Conservation (phyloP, 2,113 vertebrate genomes). For the Rhinolophus sinicus region DNA sequence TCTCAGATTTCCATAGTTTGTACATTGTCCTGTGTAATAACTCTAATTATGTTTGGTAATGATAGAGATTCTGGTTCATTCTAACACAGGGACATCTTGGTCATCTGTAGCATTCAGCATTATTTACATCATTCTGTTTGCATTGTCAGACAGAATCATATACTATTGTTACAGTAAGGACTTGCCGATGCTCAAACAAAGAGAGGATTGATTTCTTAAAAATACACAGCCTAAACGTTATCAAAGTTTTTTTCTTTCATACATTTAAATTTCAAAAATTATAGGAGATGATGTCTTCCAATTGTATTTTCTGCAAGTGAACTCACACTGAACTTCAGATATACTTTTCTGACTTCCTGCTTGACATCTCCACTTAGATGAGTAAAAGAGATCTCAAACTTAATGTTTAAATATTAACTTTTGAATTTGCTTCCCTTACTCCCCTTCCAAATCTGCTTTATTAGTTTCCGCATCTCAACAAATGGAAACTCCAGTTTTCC, state of each 20-base stretch:
- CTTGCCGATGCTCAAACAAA: not conserved
- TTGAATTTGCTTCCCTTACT: not conserved
- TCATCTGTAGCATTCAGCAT: not conserved
- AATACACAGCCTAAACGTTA: not conserved
- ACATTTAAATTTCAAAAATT: not conserved
- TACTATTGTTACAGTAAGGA: not conserved
- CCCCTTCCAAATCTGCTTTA: not conserved
- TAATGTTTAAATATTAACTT: not conserved
- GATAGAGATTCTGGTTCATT: not conserved
- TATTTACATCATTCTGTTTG: not conserved
- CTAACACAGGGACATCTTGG: not conserved
- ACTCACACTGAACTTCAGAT: slow-evolving; percentile 35
- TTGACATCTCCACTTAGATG: not conserved
- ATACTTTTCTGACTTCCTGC: not conserved
- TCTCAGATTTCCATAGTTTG: not conserved
- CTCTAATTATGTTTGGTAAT: not conserved
- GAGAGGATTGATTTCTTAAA: not conserved
- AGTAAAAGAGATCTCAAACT: slow-evolving; percentile 22
- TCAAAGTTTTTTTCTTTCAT: not conserved
- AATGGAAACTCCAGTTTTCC: not conserved
- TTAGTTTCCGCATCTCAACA: not conserved
- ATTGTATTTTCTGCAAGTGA: not conserved
- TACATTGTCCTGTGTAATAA: not conserved
- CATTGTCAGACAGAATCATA: not conserved
- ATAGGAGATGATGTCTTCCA: not conserved